Base-by-base conservation (phyloP, 2,113 vertebrate genomes). In the Oryzias melastigma region DNA sequence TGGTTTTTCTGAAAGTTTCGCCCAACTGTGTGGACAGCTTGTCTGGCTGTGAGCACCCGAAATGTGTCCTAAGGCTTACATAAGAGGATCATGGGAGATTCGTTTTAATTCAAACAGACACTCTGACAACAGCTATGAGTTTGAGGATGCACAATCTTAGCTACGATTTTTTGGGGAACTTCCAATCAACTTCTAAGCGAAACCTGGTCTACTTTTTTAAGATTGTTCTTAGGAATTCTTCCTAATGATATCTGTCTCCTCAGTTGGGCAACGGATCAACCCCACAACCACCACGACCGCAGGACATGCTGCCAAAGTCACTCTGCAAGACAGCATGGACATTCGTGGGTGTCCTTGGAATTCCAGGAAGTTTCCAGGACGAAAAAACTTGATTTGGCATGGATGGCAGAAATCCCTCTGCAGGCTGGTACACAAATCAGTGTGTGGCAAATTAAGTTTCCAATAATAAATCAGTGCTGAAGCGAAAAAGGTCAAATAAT, bases 1-100 rank as follows among this genome's bases (percentile, higher is more conserved):
- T 61, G 35, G 56, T 56, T 71, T 46, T 81, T 74, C 46, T 75
- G 68, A 65, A 71, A 19, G 45, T 63, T 51, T 58, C 58, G 29
- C 61, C 64, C 53, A 46, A 64, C 70, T 60, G 67, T 52, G 62
- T 35, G 52, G 57, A 80, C 72, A 67, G 70, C 68, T 76, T 65
- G 58, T 66, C 55, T 73, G 68, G 68, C 75, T 52, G 57, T 5
- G 50, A 82, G 52, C 13, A 1, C 59, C 59, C 0, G 22, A 65
- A 81, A 76, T 64, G 51, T 68, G 67, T 61, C 64, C 1, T 57
- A 27, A 49, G 17, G 42, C 50, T 63, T 65, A 54, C 14, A 49
- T 50, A 62, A 71, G 51, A 14, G 3, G 45, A 67, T 20, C 29
- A 4, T 19, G 40, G 12, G 50, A 35, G 50, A 63, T 64, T 45